These are phyloP conservation scores for Struthio camelus DNA, from an alignment of 2,113 vertebrate species.

Conservation along the genomic window DNA sequence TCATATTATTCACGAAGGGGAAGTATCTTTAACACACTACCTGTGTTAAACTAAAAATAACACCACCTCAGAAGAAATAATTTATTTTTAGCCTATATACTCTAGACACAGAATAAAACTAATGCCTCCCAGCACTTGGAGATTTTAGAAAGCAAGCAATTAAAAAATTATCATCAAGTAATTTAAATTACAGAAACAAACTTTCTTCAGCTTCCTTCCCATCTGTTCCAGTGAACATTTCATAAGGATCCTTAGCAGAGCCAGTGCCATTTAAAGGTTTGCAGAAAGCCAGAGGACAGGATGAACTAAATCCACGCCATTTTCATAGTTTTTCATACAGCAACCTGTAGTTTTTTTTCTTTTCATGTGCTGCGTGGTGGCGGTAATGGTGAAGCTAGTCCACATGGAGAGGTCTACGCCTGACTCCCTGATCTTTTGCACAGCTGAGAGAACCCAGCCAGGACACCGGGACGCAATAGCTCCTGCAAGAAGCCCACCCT, in stretches of 20 bases:
- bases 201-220: not conserved
- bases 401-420: not conserved
- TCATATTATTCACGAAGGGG: not conserved
- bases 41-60: slow-evolving; percentile 8
- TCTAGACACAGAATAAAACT: not conserved
- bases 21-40: not conserved
- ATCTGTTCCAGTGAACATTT: not conserved
- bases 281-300: not conserved
- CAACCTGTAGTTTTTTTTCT: not conserved
- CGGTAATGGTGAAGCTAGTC: not conserved
- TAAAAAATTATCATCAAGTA: slow-evolving; percentile 8
- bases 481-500: not conserved
- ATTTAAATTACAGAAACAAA: not conserved
- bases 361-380: not conserved
- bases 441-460: not conserved
- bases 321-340: not conserved
- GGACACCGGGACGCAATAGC: not conserved
- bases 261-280: not conserved
- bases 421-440: not conserved
- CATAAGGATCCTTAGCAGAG: not conserved
- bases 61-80: not conserved
- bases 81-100: slow-evolving; percentile 8
- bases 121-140: not conserved
- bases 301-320: not conserved
- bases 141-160: slow-evolving; percentile 33